These are phyloP conservation scores for Bombus waltoni DNA, from an alignment of 1,140 invertebrate species.

Conservation along the genomic window DNA sequence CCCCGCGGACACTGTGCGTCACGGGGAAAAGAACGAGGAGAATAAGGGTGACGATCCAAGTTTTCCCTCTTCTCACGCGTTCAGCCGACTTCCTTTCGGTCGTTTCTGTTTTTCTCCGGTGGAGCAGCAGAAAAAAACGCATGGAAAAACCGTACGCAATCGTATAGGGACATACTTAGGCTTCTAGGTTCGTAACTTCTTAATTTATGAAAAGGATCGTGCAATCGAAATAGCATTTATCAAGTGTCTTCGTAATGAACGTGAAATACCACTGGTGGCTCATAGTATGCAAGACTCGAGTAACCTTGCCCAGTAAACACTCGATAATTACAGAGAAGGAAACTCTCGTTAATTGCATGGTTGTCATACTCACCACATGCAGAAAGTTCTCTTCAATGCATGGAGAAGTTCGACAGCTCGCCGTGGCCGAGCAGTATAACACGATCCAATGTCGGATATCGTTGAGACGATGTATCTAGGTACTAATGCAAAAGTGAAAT, in stretches of 20 bases:
- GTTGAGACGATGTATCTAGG: no score
- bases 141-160: background rate
- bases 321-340: no score
- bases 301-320: no score
- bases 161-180: background rate
- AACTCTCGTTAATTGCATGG: no score
- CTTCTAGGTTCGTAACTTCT: background rate
- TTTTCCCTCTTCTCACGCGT: slow-evolving; percentile 29
- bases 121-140: slow-evolving; percentile 16
- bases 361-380: no score
- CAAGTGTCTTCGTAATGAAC: background rate
- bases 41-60: slow-evolving; percentile 23
- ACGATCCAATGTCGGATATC: no score
- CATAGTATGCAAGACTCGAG: no score
- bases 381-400: no score
- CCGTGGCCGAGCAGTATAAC: no score
- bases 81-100: background rate
- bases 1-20: slow-evolving; percentile 58
- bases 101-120: background rate
- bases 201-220: background rate
- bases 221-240: background rate
- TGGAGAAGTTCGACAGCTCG: no score
- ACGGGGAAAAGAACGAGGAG: slow-evolving; percentile 32
- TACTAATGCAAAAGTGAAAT: no score
- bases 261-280: background rate